These are phyloP conservation scores for Poecile atricapillus DNA, from an alignment of 2,113 vertebrate genomes.

Conservation along the genomic window DNA sequence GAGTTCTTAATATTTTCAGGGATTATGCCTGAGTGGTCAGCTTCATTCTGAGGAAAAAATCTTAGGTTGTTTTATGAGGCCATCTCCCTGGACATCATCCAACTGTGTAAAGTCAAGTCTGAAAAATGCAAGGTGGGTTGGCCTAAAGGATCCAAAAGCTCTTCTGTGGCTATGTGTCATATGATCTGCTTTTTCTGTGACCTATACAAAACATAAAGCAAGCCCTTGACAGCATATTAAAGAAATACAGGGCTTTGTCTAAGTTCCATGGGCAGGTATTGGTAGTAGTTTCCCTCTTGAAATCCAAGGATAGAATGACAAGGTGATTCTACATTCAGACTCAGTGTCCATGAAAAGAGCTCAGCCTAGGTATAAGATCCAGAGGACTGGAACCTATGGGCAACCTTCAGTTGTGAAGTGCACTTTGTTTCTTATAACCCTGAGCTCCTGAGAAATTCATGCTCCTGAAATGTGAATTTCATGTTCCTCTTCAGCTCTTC, in stretches of 20 bases:
- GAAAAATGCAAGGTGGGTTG: neutral
- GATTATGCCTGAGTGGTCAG: neutral
- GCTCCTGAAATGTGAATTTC: no score
- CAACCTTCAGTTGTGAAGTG: neutral
- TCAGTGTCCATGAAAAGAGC: neutral
- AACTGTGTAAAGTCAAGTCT: neutral
- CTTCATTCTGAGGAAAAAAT: neutral
- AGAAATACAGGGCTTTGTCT: neutral
- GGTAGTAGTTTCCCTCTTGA: neutral
- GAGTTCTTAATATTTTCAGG: neutral
- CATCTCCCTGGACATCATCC: neutral
- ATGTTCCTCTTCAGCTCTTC: neutral
- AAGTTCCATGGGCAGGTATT: neutral
- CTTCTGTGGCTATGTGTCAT: neutral
- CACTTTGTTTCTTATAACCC: neutral
- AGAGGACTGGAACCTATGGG: neutral
- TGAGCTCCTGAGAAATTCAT: neutral
- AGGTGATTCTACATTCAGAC: neutral
- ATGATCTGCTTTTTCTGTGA: neutral
- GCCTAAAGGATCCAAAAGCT: neutral
- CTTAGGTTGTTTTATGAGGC: neutral
- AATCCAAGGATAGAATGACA: neutral
- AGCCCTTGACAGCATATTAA: neutral
- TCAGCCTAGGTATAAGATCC: neutral
- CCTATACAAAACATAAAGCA: neutral